Evolutionary conservation across 1,140 invertebrate species (phyloP).

Genomic region (Pteromalus puparum): DNA sequence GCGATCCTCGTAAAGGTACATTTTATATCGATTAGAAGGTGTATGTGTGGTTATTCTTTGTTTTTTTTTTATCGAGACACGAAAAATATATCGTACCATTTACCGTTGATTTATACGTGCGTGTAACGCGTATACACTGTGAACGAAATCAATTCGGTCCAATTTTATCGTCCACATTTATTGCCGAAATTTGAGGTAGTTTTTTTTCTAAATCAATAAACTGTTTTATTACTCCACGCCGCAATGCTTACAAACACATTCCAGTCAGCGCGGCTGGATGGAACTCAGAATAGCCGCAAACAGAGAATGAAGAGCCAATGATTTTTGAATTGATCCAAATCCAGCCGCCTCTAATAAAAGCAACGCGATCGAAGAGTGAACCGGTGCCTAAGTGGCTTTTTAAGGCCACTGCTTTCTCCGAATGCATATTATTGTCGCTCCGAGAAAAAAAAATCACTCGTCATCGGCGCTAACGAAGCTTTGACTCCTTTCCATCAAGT

Average conservation of each 20-base stretch:
- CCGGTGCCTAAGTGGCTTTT: background rate
- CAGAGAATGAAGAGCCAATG: background rate
- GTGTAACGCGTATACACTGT: background rate
- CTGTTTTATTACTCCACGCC: background rate
- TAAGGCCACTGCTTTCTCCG: constrained; percentile 12
- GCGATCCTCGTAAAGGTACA: background rate
- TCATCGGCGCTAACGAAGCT: constrained; percentile 43
- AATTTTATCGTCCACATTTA: background rate
- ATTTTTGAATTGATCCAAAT: background rate
- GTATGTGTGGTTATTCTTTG: background rate
- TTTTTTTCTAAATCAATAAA: background rate
- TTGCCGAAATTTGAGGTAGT: background rate
- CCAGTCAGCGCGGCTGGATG: too few relatives aligned
- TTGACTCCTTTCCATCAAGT: constrained; percentile 29
- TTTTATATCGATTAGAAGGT: background rate
- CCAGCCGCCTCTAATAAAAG: background rate
- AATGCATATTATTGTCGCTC: background rate
- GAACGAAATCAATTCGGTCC: background rate
- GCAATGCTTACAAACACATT: too few relatives aligned
- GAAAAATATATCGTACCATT: background rate
- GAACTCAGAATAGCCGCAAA: background rate
- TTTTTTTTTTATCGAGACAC: background rate
- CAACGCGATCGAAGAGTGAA: background rate
- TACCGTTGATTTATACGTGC: background rate
- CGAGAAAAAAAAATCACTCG: constrained; percentile 21